Evolutionary conservation across 2,888 invertebrate genomes (phyloP).

Genomic region (Caenorhabditis wallacei): DNA sequence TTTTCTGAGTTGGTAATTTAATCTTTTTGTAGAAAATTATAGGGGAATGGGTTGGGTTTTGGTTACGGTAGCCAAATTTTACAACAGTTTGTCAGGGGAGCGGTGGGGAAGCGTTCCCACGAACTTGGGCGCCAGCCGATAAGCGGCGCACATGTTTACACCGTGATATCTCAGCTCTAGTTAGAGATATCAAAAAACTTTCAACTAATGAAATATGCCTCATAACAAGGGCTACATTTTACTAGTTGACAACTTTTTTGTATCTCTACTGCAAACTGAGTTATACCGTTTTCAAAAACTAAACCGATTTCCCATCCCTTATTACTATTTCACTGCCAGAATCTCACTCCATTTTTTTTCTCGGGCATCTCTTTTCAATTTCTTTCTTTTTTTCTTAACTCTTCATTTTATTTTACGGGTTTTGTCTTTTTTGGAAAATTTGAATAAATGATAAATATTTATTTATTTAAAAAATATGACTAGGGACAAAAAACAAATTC

Average conservation of each 20-base stretch:
- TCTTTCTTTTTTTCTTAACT: not conserved
- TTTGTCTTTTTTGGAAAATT: slow-evolving; percentile 6
- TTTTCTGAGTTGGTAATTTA: not conserved
- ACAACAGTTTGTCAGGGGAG: too few relatives aligned
- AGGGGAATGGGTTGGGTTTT: too few relatives aligned
- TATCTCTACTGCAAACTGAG: not conserved
- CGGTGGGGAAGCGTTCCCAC: too few relatives aligned
- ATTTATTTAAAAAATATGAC: slow-evolving; percentile 28
- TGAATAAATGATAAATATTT: slow-evolving; percentile 15
- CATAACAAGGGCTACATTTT: not conserved
- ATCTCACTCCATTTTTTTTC: slow-evolving; percentile 4
- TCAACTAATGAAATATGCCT: too few relatives aligned
- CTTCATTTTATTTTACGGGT: not conserved
- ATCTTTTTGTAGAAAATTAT: too few relatives aligned
- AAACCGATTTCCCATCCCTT: too few relatives aligned
- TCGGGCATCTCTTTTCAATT: not conserved
- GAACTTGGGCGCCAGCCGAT: too few relatives aligned
- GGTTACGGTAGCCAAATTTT: too few relatives aligned
- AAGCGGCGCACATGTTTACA: too few relatives aligned
- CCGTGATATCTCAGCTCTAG: not conserved
- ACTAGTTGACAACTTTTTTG: not conserved
- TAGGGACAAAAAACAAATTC: not conserved
- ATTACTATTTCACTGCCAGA: slow-evolving; percentile 16
- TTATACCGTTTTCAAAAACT: too few relatives aligned
- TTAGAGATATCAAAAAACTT: too few relatives aligned